These are phyloP conservation scores for Marronus borbonicus DNA, from an alignment of 2,888 invertebrate species.

Conservation along the genomic window DNA sequence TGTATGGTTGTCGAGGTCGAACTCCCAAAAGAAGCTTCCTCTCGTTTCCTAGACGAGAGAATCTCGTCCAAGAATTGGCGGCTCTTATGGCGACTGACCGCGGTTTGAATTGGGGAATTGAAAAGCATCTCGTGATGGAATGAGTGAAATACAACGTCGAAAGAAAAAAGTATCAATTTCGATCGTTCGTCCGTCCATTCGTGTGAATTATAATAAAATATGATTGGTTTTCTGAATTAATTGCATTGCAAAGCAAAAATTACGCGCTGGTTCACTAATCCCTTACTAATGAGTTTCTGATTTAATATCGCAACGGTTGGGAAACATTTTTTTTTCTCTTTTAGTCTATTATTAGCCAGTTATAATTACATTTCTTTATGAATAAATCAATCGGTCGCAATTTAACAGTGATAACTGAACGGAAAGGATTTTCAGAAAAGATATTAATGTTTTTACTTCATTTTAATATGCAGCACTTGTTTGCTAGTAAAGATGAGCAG, in stretches of 20 bases:
- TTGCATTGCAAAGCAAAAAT: slow-evolving; percentile 32
- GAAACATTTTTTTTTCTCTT: background rate
- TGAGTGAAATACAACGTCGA: background rate
- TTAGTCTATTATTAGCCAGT: background rate
- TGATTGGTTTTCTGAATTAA: slow-evolving; percentile 34
- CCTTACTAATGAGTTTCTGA: slow-evolving; percentile 34
- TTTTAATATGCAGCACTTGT: too few relatives aligned
- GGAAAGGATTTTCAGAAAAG: background rate
- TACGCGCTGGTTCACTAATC: slow-evolving; percentile 33
- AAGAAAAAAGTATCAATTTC: slow-evolving; percentile 18
- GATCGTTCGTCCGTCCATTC: slow-evolving; percentile 9
- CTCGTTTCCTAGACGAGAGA: background rate
- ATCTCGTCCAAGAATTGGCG: background rate
- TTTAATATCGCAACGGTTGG: slow-evolving; percentile 18
- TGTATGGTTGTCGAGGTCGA: slow-evolving; percentile 16
- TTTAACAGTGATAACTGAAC: background rate
- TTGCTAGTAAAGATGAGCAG: too few relatives aligned
- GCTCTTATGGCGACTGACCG: background rate
- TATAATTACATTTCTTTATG: slow-evolving; percentile 23
- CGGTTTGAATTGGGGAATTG: slow-evolving; percentile 11
- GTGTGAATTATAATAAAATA: slow-evolving; percentile 35
- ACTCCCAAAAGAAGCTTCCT: slow-evolving; percentile 7
- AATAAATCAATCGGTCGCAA: background rate
- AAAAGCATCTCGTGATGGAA: background rate
- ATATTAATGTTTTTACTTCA: background rate